Evolutionary conservation across 2,113 vertebrate species (phyloP).

Genomic region (Chrysochloris asiatica): DNA sequence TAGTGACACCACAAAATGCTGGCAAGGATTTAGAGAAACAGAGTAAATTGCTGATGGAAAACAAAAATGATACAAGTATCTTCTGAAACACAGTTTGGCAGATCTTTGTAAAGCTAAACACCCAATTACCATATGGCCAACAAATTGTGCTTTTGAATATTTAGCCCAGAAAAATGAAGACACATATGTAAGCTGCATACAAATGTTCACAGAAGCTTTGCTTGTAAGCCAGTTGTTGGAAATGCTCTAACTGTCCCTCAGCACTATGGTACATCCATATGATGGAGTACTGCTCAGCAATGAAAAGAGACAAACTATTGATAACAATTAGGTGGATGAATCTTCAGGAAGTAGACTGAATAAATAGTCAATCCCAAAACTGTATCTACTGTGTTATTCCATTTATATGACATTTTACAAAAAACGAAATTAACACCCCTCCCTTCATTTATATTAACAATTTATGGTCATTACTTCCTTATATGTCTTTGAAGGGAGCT

Average conservation of each 20-base stretch:
- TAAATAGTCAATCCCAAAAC: not conserved
- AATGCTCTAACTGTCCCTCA: not conserved
- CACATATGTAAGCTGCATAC: not conserved
- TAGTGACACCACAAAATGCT: not conserved
- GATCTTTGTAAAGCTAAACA: not conserved
- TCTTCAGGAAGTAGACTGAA: not conserved
- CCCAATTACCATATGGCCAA: not conserved
- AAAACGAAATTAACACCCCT: not conserved
- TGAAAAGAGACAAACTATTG: not conserved
- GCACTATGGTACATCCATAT: not conserved
- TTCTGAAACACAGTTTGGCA: not conserved
- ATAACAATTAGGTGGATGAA: too few species aligned
- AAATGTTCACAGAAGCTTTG: not conserved
- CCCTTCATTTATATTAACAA: not conserved
- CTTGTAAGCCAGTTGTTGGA: not conserved
- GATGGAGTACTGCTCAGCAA: not conserved
- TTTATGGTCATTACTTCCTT: not conserved
- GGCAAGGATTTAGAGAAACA: not conserved
- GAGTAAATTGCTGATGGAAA: not conserved
- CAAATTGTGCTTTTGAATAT: not conserved
- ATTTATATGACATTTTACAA: conserved; percentile 4
- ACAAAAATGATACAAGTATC: not conserved
- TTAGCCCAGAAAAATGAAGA: not conserved
- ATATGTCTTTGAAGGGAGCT: not conserved
- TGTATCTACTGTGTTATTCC: not conserved